phyloP scores from a whole-genome alignment of 2,797 vertebrate species.

The Chaenodraco wilsoni region DNA sequence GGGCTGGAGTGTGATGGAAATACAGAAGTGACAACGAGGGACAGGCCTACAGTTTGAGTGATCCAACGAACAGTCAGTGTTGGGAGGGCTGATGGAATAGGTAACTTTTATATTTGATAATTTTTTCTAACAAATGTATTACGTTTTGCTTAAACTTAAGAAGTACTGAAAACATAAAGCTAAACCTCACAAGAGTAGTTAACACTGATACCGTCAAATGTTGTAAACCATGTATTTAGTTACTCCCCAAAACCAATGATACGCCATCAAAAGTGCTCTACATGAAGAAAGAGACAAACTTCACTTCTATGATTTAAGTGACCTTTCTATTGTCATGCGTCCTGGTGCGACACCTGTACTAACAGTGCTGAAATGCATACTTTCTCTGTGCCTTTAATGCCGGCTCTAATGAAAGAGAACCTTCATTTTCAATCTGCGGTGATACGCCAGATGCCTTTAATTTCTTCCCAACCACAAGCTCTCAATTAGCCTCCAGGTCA shows the following conservation, averaged over 20 bases:
- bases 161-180: no score
- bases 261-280: conserved; percentile 54
- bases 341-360: conserved; percentile 54
- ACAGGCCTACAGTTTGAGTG: conserved; percentile 45
- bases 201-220: no score
- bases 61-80: conserved; percentile 43
- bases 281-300: conserved; percentile 14
- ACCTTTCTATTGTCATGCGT: conserved; percentile 21
- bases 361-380: conserved; percentile 43
- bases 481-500: conserved; percentile 82
- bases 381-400: conserved; percentile 40
- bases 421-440: conserved; percentile 56
- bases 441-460: conserved; percentile 73
- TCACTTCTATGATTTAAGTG: conserved; percentile 14
- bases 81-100: no score
- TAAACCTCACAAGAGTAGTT: no score
- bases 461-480: conserved; percentile 74
- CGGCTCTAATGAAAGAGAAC: conserved; percentile 60
- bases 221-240: no score
- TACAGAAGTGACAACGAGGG: conserved; percentile 28
- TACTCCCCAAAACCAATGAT: conserved; percentile 22
- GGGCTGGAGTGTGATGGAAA: conserved; percentile 65
- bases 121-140: no score
- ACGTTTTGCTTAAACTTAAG: no score
- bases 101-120: no score